Evolutionary conservation across 2,797 vertebrate species (phyloP).

Genomic region (Myotis pilosus): DNA sequence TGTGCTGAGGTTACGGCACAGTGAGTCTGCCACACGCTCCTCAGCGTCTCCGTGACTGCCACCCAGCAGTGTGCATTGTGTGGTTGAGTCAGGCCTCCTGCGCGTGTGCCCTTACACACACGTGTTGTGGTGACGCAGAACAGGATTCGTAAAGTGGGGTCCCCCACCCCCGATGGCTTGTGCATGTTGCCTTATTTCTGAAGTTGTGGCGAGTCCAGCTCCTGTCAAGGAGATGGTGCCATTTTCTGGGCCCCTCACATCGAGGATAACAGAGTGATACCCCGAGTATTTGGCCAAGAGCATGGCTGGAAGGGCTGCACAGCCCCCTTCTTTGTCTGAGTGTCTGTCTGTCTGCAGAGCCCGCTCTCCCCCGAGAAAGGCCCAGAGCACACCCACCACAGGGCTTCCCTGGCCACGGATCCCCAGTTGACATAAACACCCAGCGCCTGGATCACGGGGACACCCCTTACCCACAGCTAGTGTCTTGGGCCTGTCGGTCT

Average conservation of each 20-base stretch:
- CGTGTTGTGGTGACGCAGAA: rapidly evolving
- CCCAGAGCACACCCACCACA: not conserved
- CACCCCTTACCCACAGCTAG: no score
- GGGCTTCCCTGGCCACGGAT: not conserved
- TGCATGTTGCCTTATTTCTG: no score
- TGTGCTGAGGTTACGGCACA: rapidly evolving
- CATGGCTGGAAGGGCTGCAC: rapidly evolving
- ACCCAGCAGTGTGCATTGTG: rapidly evolving
- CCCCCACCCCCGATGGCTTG: rapidly evolving
- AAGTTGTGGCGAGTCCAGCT: not conserved
- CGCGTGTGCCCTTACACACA: not conserved
- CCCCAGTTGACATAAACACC: not conserved
- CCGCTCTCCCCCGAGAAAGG: not conserved
- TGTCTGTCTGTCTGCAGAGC: not conserved
- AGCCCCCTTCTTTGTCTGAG: not conserved
- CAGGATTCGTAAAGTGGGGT: rapidly evolving
- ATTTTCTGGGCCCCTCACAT: rapidly evolving
- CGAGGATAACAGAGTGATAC: not conserved
- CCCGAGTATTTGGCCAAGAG: not conserved
- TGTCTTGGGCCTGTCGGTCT: not conserved
- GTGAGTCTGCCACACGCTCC: rapidly evolving
- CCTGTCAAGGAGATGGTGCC: no score
- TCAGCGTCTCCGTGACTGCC: rapidly evolving
- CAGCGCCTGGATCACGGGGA: not conserved
- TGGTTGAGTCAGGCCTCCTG: no score